phyloP scores from a whole-genome alignment of 2,113 vertebrate genomes.

The Camelus bactrianus region DNA sequence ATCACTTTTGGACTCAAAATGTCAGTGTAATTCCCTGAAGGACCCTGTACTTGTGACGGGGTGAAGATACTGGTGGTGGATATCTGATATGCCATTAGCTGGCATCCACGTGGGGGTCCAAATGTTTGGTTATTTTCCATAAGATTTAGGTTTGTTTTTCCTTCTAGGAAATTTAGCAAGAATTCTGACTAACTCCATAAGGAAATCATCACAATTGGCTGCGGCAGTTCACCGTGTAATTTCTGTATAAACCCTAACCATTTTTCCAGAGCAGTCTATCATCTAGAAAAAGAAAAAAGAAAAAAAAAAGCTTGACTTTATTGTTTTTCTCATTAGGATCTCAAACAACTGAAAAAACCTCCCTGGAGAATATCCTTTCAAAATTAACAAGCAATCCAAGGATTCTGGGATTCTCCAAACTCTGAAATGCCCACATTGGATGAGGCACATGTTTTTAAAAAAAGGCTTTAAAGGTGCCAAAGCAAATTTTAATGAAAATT shows the following conservation, averaged over 20 bases:
- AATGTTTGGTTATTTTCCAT: slow-evolving; percentile 1
- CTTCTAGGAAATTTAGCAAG: neutral
- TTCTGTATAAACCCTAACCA: slow-evolving; percentile 57
- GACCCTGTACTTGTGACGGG: neutral
- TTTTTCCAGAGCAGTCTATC: slow-evolving; percentile 59
- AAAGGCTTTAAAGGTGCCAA: neutral
- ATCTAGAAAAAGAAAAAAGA: neutral
- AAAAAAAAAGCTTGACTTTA: neutral
- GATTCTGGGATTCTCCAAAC: slow-evolving; percentile 6
- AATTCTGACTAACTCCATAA: slow-evolving; percentile 52
- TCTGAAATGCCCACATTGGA: slow-evolving; percentile 31
- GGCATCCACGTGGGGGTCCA: neutral
- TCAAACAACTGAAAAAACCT: slow-evolving; percentile 23
- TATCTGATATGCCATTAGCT: neutral
- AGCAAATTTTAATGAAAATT: neutral
- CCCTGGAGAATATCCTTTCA: slow-evolving; percentile 53
- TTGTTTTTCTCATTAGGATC: slow-evolving; percentile 53
- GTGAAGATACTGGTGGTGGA: neutral
- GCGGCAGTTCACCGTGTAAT: slow-evolving; percentile 63
- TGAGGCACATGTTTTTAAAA: neutral
- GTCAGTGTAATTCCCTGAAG: neutral
- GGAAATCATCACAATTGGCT: slow-evolving; percentile 11
- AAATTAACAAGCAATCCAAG: slow-evolving; percentile 62
- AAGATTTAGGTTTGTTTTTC: neutral
- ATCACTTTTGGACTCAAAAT: neutral